Evolutionary conservation across 2,113 vertebrate genomes (phyloP).

Genomic region (Tyto alba): DNA sequence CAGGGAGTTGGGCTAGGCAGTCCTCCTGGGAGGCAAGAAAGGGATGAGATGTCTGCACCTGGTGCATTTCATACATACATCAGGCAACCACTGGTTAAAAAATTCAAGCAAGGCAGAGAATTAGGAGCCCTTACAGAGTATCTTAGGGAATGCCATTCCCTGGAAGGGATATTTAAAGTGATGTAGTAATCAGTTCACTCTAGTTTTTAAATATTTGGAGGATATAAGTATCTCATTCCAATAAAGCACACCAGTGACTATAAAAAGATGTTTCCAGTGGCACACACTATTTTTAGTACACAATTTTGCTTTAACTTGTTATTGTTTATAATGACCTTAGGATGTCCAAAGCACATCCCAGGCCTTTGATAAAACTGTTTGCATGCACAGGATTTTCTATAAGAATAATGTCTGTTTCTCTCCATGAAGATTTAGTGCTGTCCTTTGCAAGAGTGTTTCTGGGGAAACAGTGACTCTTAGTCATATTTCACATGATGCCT

Average conservation of each 20-base stretch:
- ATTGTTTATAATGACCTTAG: not conserved
- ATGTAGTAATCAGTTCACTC: not conserved
- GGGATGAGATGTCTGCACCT: not conserved
- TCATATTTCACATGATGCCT: slow-evolving; percentile 48
- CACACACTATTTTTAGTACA: not conserved
- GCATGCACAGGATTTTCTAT: not conserved
- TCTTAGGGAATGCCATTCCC: not conserved
- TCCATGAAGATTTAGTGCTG: not conserved
- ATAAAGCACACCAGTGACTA: not conserved
- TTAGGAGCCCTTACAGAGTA: not conserved
- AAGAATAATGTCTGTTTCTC: not conserved
- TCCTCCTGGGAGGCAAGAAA: not conserved
- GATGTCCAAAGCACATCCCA: not conserved
- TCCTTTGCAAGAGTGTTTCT: slow-evolving; percentile 28
- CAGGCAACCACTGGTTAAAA: not conserved
- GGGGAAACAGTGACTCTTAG: slow-evolving; percentile 40
- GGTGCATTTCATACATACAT: fast-evolving
- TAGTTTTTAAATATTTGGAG: not conserved
- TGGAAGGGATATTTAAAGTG: not conserved
- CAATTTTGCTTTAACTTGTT: not conserved
- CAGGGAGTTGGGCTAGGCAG: not conserved
- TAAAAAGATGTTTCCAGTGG: not conserved
- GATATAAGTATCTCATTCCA: not conserved
- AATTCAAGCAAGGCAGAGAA: not conserved
- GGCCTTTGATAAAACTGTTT: not conserved